Conservation (phyloP, 2,888 invertebrate genomes). For the Carabus problematicus region DNA sequence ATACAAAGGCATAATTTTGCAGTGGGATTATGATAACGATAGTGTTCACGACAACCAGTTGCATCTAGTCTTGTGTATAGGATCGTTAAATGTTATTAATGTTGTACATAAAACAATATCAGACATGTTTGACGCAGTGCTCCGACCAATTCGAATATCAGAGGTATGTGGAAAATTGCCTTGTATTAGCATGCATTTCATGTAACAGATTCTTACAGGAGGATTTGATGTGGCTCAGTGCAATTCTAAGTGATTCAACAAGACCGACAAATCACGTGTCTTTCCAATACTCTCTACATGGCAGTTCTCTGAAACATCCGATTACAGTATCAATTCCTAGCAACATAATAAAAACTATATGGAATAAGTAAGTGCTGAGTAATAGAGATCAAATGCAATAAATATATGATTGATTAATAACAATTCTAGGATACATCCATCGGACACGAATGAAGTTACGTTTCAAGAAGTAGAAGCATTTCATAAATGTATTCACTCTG, state of each 20-base stretch:
- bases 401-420: slow-evolving; percentile 6
- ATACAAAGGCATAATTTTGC: slow-evolving; percentile 37
- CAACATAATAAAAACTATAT: slow-evolving; percentile 25
- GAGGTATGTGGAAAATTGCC: slow-evolving; percentile 54
- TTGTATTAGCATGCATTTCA: slow-evolving; percentile 45
- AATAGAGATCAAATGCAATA: not conserved
- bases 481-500: slow-evolving; percentile 25
- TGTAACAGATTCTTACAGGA: slow-evolving; percentile 18
- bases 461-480: slow-evolving; percentile 38
- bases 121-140: slow-evolving; percentile 61
- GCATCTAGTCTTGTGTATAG: slow-evolving; percentile 61
- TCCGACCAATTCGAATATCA: slow-evolving; percentile 58
- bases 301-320: slow-evolving; percentile 18
- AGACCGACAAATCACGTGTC: slow-evolving; percentile 9
- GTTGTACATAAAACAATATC: slow-evolving; percentile 58
- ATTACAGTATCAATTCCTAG: slow-evolving; percentile 29
- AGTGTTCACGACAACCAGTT: slow-evolving; percentile 54
- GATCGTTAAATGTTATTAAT: slow-evolving; percentile 57
- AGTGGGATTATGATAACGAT: slow-evolving; percentile 12
- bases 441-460: slow-evolving; percentile 25
- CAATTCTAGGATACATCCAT: slow-evolving; percentile 28
- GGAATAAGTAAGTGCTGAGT: slow-evolving; percentile 40
- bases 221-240: slow-evolving; percentile 43
- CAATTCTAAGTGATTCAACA: slow-evolving; percentile 28
- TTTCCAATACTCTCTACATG: slow-evolving; percentile 20